Conservation (phyloP, 2,113 vertebrate genomes). For the Telmatochromis bifrenatus region DNA sequence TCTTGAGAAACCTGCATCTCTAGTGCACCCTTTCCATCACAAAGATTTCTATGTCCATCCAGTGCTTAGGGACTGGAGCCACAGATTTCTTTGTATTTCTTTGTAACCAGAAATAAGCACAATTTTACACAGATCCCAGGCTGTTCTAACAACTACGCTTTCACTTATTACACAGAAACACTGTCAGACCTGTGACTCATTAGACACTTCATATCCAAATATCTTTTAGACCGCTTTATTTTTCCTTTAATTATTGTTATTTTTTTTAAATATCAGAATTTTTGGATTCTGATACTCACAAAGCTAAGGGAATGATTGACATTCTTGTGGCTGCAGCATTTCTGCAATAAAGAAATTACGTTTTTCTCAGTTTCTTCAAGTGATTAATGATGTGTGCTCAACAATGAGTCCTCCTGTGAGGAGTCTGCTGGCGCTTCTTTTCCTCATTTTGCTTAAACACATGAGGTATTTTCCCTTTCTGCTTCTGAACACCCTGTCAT, state of each 20-base stretch:
- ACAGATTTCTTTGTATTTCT: background rate
- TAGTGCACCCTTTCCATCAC: background rate
- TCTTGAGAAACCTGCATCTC: background rate
- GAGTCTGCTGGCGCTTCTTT: background rate
- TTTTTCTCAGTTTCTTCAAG: background rate
- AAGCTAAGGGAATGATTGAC: background rate
- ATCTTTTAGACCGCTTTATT: background rate
- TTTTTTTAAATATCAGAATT: background rate
- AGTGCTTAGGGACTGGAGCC: background rate
- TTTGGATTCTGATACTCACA: background rate
- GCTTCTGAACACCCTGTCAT: background rate
- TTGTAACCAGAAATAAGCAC: background rate
- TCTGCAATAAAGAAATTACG: background rate
- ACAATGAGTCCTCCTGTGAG: background rate
- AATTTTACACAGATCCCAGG: background rate
- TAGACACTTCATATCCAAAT: background rate
- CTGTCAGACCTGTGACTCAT: background rate
- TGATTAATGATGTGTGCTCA: background rate
- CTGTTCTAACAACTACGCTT: background rate
- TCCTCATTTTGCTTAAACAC: background rate
- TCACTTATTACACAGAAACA: background rate
- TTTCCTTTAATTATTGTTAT: background rate
- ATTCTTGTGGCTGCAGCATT: background rate
- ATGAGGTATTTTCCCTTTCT: background rate
- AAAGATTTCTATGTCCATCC: background rate